A percentile compares a stretch with the other conserved stretches of the same genome.
Conservation (phyloP, 2,113 vertebrate genomes). For the Tretioscincus oriximinensis region DNA sequence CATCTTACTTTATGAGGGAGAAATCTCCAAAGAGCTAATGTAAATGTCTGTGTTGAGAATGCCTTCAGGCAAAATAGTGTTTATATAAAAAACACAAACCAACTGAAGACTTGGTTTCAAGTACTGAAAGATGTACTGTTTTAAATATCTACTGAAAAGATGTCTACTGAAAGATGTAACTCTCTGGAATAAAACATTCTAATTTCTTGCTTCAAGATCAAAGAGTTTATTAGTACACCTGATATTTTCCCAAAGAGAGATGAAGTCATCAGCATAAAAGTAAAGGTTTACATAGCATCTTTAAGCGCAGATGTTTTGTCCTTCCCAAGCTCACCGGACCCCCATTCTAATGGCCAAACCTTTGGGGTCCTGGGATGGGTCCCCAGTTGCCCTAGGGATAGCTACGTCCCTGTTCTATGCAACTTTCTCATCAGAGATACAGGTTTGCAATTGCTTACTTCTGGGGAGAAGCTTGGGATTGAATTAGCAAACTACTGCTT, state of each 20-base stretch:
- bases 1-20: neutral
- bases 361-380: no score
- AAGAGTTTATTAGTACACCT: neutral
- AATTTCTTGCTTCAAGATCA: neutral
- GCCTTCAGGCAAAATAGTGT: neutral
- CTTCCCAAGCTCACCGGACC: neutral
- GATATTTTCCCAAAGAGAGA: neutral
- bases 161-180: neutral
- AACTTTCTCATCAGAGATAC: no score
- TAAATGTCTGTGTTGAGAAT: neutral
- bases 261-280: neutral
- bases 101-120: no score
- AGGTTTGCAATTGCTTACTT: no score
- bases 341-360: no score
- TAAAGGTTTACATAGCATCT: neutral
- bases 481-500: no score
- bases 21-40: neutral
- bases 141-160: no score
- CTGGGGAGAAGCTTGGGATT: no score
- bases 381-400: neutral
- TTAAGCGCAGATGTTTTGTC: neutral
- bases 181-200: neutral
- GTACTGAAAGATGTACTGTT: no score
- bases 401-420: no score
- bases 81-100: neutral